A percentile compares a stretch with the other conserved stretches of the same genome.
These are phyloP conservation scores for Mesochorus sp. DNA, from an alignment of 2,888 invertebrate species.

Conservation along the genomic window DNA sequence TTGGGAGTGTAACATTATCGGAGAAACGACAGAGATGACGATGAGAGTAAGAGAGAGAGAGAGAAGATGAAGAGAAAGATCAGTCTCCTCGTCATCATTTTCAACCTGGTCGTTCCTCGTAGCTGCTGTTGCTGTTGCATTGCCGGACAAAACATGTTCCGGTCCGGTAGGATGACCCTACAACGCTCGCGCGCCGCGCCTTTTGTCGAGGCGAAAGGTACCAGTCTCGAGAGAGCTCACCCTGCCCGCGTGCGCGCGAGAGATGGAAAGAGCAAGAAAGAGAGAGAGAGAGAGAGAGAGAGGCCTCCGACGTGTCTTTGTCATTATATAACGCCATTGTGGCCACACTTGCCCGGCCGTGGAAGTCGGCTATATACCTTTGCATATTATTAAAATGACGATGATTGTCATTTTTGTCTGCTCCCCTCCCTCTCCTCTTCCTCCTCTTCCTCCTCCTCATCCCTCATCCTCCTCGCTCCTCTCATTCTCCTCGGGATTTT, in stretches of 20 bases:
- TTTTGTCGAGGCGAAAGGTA: constrained; percentile 82
- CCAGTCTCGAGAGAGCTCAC: constrained; percentile 63
- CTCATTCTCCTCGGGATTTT: neutral
- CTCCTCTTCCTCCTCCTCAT: constrained; percentile 20
- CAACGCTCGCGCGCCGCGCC: constrained; percentile 75
- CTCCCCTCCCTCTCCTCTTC: constrained; percentile 62
- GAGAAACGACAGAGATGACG: neutral
- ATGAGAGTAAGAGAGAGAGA: neutral
- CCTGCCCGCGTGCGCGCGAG: constrained; percentile 23
- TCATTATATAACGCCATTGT: constrained; percentile 82
- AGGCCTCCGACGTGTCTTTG: constrained; percentile 79
- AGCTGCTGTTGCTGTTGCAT: constrained; percentile 26
- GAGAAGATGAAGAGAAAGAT: constrained; percentile 22
- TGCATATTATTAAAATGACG: constrained; percentile 82
- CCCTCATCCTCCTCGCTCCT: constrained; percentile 31
- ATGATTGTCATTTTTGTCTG: constrained; percentile 82
- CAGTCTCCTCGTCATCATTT: constrained; percentile 34
- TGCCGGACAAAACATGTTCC: constrained; percentile 81
- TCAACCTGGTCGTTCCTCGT: constrained; percentile 37
- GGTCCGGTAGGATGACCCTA: constrained; percentile 82
- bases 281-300: constrained; percentile 13
- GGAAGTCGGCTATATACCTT: constrained; percentile 75
- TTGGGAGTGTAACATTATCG: constrained; percentile 47
- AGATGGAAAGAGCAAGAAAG: constrained; percentile 18
- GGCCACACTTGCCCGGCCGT: constrained; percentile 81